Evolutionary conservation across 2,113 vertebrate genomes (phyloP).

Genomic region (Labrus mixtus): DNA sequence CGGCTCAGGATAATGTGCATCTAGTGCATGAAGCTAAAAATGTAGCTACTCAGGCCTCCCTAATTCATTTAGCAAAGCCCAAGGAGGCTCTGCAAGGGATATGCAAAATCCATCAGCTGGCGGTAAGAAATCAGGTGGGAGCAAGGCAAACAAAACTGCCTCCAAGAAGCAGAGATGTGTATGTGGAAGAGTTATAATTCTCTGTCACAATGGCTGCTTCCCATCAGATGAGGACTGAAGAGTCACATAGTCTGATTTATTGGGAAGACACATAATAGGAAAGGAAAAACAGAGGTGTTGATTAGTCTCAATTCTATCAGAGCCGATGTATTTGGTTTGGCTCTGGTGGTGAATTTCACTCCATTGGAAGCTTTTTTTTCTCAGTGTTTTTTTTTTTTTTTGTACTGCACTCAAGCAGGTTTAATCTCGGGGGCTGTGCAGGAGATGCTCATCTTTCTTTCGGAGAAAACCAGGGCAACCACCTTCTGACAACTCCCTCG

Average conservation of each 20-base stretch:
- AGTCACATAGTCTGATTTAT: constrained; percentile 9
- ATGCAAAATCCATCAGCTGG: constrained; percentile 65
- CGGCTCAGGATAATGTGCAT: constrained; percentile 70
- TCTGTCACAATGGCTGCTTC: constrained; percentile 38
- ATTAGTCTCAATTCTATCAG: constrained; percentile 13
- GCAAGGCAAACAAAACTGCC: constrained; percentile 43
- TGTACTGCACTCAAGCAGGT: constrained; percentile 33
- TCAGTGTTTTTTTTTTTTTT: constrained; percentile 11
- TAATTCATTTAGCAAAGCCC: constrained; percentile 74
- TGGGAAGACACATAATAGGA: neutral
- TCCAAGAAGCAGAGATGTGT: constrained; percentile 31
- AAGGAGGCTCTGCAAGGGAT: constrained; percentile 52
- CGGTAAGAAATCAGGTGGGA: constrained; percentile 50
- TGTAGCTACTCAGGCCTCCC: constrained; percentile 67
- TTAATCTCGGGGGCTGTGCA: constrained; percentile 53
- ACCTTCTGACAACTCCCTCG: constrained; percentile 74
- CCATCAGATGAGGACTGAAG: constrained; percentile 20
- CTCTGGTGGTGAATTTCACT: constrained; percentile 5
- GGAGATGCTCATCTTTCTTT: constrained; percentile 68
- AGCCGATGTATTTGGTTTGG: constrained; percentile 11
- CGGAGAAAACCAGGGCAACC: constrained; percentile 78
- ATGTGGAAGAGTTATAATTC: constrained; percentile 48
- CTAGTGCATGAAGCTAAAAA: constrained; percentile 70
- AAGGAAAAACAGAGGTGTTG: constrained; percentile 2
- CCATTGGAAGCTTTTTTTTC: constrained; percentile 18